These are phyloP conservation scores for Rhinogobio ventralis DNA, from an alignment of 2,797 vertebrate species.

Conservation along the genomic window DNA sequence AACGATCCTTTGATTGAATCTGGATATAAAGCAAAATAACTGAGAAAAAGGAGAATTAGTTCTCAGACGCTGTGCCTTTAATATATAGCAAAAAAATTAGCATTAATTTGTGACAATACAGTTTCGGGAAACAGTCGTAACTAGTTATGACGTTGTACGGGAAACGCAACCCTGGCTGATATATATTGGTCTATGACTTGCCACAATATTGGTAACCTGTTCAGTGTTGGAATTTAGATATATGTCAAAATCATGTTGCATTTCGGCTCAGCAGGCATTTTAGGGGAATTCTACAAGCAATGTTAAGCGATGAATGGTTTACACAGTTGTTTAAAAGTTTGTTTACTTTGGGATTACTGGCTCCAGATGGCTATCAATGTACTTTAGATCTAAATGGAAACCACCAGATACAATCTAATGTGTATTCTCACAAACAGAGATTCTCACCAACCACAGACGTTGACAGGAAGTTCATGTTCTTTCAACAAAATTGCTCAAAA, in stretches of 20 bases:
- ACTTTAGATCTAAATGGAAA: slow-evolving; percentile 50
- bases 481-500: slow-evolving; percentile 50
- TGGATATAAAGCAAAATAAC: neutral
- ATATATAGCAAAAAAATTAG: neutral
- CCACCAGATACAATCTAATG: slow-evolving; percentile 51
- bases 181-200: neutral
- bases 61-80: neutral
- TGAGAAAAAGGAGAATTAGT: neutral
- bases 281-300: slow-evolving; percentile 40
- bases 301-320: slow-evolving; percentile 17
- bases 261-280: neutral
- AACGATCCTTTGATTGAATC: neutral
- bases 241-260: neutral
- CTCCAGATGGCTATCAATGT: slow-evolving; percentile 47
- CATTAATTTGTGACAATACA: neutral
- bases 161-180: neutral
- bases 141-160: neutral
- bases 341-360: slow-evolving; percentile 41
- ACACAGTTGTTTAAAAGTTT: slow-evolving; percentile 43
- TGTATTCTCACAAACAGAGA: slow-evolving; percentile 22
- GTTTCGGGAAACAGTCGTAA: no score
- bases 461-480: slow-evolving; percentile 52
- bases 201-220: neutral
- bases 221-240: neutral
- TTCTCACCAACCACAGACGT: slow-evolving; percentile 35